phyloP scores from a whole-genome alignment of 2,113 vertebrate species.

The Cynopterus brachyotis region DNA sequence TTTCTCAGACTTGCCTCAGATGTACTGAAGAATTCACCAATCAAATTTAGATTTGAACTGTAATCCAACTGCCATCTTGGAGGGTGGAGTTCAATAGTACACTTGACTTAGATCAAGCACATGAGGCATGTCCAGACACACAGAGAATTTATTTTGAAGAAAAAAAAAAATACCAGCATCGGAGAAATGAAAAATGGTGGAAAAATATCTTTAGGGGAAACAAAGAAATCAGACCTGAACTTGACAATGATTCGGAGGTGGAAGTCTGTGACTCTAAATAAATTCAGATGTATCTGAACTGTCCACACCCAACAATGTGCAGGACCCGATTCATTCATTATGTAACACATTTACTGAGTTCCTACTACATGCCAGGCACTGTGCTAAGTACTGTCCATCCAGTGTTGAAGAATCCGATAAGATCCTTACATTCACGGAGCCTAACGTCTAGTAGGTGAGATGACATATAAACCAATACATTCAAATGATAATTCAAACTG shows the following conservation, averaged over 20 bases:
- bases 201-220: neutral
- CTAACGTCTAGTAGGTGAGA: neutral
- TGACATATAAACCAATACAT: neutral
- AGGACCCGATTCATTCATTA: neutral
- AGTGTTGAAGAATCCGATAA: neutral
- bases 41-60: conserved; percentile 70
- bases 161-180: neutral
- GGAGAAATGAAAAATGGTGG: neutral
- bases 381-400: neutral
- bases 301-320: neutral
- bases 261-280: neutral
- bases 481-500: neutral
- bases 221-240: neutral
- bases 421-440: neutral
- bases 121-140: neutral
- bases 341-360: neutral
- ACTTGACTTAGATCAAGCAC: neutral
- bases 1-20: conserved; percentile 45
- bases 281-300: neutral
- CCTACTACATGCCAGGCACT: neutral
- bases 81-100: neutral
- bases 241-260: neutral
- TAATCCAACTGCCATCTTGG: conserved; percentile 6
- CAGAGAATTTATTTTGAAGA: neutral
- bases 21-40: conserved; percentile 60